These are phyloP conservation scores for Pongo abelii DNA, from an alignment of 2,113 vertebrate species.

Conservation along the genomic window DNA sequence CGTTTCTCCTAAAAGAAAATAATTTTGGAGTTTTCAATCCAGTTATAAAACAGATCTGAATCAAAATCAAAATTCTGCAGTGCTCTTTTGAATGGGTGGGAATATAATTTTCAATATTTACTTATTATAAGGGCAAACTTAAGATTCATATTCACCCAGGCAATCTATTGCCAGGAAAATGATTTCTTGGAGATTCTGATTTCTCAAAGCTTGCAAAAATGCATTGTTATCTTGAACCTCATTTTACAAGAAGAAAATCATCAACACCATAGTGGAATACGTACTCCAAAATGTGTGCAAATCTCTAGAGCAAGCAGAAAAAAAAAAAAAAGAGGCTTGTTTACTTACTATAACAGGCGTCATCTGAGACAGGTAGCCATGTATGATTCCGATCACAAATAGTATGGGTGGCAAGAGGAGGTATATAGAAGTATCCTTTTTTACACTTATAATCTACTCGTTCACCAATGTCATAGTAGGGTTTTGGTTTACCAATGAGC, in stretches of 20 bases:
- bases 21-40: neutral
- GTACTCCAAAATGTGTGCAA: neutral
- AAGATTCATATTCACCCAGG: neutral
- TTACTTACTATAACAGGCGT: constrained; percentile 59
- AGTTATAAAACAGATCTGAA: constrained; percentile 11
- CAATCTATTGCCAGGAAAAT: neutral
- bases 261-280: neutral
- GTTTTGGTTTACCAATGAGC: neutral
- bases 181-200: neutral
- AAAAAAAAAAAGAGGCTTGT: neutral
- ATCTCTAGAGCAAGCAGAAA: neutral
- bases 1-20: neutral
- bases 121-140: neutral
- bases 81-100: neutral
- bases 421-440: accelerated
- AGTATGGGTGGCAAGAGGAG: neutral
- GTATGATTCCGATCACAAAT: neutral
- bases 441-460: neutral
- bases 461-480: neutral
- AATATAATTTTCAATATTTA: neutral
- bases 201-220: constrained; percentile 3
- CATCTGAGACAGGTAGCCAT: constrained; percentile 28
- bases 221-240: neutral
- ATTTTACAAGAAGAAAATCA: constrained; percentile 31
- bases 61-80: constrained; percentile 22